phyloP scores from a whole-genome alignment of 2,797 vertebrate genomes.

The Garrulus glandarius region DNA sequence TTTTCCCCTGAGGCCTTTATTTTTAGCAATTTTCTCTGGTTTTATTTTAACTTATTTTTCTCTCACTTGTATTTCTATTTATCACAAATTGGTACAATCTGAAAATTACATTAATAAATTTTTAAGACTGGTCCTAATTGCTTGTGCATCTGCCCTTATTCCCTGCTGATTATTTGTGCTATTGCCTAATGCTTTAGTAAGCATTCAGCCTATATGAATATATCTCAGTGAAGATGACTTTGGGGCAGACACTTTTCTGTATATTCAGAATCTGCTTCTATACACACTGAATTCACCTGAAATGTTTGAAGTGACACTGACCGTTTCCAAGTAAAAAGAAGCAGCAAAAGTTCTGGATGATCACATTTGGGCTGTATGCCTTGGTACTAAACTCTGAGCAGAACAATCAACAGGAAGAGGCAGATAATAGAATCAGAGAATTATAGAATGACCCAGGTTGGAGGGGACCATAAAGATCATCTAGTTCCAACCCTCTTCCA shows the following conservation, averaged over 20 bases:
- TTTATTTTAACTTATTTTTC: background rate
- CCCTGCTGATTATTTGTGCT: background rate
- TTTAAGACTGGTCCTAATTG: background rate
- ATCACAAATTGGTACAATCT: background rate
- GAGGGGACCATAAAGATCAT: background rate
- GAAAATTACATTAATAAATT: constrained; percentile 17
- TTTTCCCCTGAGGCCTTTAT: background rate
- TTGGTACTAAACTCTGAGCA: background rate
- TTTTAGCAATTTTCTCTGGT: background rate
- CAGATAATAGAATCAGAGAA: background rate
- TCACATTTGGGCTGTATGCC: background rate
- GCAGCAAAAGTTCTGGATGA: background rate
- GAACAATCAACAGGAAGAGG: background rate
- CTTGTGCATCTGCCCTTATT: background rate
- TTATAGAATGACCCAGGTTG: background rate
- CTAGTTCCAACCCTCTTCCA: background rate
- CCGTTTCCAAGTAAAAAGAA: background rate
- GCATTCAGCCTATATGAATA: background rate
- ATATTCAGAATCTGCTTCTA: background rate
- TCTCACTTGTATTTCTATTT: background rate
- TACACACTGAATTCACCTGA: background rate
- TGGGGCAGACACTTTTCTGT: background rate
- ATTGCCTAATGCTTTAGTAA: background rate
- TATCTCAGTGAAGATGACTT: background rate
- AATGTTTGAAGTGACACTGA: background rate